Conservation (phyloP, 2,797 vertebrate genomes). For the Muraenolepis orangiensis region DNA sequence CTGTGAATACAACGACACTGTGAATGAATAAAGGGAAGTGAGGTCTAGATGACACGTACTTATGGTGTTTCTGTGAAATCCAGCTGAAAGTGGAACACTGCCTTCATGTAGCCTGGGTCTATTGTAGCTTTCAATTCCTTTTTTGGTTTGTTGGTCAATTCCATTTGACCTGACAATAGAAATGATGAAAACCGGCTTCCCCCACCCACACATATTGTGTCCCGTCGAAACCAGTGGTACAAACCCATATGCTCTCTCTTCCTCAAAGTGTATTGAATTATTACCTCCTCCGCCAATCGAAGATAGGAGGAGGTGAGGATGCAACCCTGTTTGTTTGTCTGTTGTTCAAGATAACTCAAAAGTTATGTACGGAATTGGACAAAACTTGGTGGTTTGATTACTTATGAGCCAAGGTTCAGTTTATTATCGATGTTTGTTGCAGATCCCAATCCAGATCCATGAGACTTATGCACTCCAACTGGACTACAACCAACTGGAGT, state of each 20-base stretch:
- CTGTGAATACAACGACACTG: not conserved
- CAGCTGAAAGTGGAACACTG: not conserved
- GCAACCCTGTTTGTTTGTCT: too few relatives aligned
- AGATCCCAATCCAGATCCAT: too few relatives aligned
- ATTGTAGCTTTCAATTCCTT: not conserved
- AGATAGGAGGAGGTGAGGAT: too few relatives aligned
- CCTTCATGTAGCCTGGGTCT: not conserved
- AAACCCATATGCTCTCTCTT: not conserved
- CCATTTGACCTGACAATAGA: not conserved
- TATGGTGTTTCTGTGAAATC: not conserved
- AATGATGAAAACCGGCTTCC: not conserved
- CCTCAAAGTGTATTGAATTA: not conserved
- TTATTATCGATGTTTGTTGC: too few relatives aligned
- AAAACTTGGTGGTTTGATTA: too few relatives aligned
- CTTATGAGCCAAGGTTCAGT: too few relatives aligned
- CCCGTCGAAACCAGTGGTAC: not conserved
- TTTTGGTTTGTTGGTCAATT: not conserved
- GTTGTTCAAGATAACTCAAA: too few relatives aligned
- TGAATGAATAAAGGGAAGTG: not conserved
- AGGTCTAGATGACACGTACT: not conserved
- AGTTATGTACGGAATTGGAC: too few relatives aligned
- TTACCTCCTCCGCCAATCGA: not conserved
- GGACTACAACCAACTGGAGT: too few relatives aligned
- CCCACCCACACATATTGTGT: not conserved
- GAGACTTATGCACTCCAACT: too few relatives aligned